A percentile compares a stretch with the other conserved stretches of the same genome.
phyloP scores from a whole-genome alignment of 1,140 invertebrate species.

The Neuroterus valhalla region DNA sequence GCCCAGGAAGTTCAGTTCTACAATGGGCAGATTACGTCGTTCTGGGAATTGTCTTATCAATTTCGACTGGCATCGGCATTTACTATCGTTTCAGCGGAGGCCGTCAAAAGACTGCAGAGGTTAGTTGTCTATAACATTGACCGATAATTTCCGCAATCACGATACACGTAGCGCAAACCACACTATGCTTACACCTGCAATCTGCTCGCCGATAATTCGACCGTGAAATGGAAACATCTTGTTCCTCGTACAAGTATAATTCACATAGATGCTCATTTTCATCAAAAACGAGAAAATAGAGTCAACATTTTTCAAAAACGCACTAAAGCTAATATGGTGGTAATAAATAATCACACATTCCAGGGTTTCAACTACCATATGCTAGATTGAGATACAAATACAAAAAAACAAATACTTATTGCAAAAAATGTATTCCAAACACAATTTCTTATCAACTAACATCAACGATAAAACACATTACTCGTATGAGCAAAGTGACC shows the following conservation, averaged over 20 bases:
- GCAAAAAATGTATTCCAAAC: too few species aligned
- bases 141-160: conserved; percentile 8
- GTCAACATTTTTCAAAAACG: too few species aligned
- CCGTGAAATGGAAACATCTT: background rate
- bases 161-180: too few species aligned
- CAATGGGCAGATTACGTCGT: conserved; percentile 66
- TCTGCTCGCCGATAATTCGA: background rate
- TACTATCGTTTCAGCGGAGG: conserved; percentile 91
- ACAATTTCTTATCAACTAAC: too few species aligned
- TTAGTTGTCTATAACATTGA: conserved; percentile 58
- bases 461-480: too few species aligned
- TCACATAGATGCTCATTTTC: background rate
- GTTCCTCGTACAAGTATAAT: conserved; percentile 3
- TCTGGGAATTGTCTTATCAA: conserved; percentile 59
- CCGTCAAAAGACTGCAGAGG: conserved; percentile 88
- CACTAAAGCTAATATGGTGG: too few species aligned
- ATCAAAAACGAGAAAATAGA: too few species aligned
- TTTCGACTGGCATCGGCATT: conserved; percentile 81
- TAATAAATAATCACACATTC: too few species aligned
- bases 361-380: too few species aligned
- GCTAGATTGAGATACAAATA: conserved; percentile 1
- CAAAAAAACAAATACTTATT: background rate
- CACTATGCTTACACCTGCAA: too few species aligned
- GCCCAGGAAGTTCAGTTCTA: conserved; percentile 33
- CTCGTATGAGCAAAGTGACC: background rate